These are phyloP conservation scores for Halocaridina rubra DNA, from an alignment of 2,888 invertebrate genomes.

Conservation along the genomic window DNA sequence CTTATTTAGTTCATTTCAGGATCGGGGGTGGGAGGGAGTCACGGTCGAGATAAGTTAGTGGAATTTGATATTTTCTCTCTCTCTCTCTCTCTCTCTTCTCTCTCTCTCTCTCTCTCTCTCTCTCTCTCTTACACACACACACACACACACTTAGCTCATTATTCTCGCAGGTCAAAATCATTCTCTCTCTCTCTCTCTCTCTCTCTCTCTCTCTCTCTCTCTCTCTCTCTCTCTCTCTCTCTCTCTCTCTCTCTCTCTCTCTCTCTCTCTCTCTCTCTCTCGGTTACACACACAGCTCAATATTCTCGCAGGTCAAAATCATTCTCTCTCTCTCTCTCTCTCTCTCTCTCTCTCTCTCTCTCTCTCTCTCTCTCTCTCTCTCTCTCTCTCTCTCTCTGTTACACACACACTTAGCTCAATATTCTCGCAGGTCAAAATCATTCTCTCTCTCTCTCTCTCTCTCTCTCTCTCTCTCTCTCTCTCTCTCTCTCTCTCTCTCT, in stretches of 20 bases:
- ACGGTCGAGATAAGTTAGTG: not conserved
- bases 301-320: not conserved
- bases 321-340: not conserved
- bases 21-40: no score
- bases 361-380: not conserved
- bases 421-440: not conserved
- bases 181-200: no score
- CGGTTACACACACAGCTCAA: not conserved
- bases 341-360: not conserved
- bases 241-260: not conserved
- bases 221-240: not conserved
- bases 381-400: not conserved
- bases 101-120: no score
- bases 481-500: not conserved
- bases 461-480: not conserved
- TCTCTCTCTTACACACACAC: no score
- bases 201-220: conserved; percentile 6
- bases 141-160: no score
- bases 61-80: no score
- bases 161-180: not conserved
- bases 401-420: not conserved
- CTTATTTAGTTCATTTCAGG: no score
- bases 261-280: not conserved
- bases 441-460: not conserved
- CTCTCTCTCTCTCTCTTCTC: no score